phyloP scores from a whole-genome alignment of 2,888 invertebrate species.

The Sphinx pinastri region DNA sequence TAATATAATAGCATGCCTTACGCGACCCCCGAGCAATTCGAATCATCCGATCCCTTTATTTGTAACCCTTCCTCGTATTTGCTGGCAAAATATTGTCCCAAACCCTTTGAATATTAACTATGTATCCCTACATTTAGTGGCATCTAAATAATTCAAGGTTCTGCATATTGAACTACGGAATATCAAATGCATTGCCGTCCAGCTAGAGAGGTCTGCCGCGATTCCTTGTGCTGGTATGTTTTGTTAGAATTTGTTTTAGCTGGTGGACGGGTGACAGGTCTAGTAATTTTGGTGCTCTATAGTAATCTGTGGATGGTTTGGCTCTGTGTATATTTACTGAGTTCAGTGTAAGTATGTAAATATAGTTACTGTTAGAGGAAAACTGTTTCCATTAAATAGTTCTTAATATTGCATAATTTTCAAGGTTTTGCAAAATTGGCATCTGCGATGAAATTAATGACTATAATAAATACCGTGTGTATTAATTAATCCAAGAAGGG shows the following conservation, averaged over 20 bases:
- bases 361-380: background rate
- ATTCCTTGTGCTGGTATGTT: conserved; percentile 26
- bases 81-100: conserved; percentile 71
- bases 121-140: conserved; percentile 71
- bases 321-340: background rate
- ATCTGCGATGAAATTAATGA: background rate
- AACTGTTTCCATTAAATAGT: background rate
- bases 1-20: conserved; percentile 45
- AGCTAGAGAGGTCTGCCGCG: conserved; percentile 41
- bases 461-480: too few relatives aligned
- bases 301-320: background rate
- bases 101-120: conserved; percentile 74
- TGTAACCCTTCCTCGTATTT: conserved; percentile 57
- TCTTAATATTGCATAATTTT: background rate
- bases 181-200: conserved; percentile 56
- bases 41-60: conserved; percentile 67
- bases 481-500: too few relatives aligned
- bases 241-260: conserved; percentile 22
- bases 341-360: background rate
- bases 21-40: conserved; percentile 48
- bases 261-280: conserved; percentile 31
- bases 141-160: conserved; percentile 71
- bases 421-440: background rate
- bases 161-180: conserved; percentile 69
- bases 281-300: conserved; percentile 36